phyloP scores from a whole-genome alignment of 2,113 vertebrate species.

The Marmota monax region DNA sequence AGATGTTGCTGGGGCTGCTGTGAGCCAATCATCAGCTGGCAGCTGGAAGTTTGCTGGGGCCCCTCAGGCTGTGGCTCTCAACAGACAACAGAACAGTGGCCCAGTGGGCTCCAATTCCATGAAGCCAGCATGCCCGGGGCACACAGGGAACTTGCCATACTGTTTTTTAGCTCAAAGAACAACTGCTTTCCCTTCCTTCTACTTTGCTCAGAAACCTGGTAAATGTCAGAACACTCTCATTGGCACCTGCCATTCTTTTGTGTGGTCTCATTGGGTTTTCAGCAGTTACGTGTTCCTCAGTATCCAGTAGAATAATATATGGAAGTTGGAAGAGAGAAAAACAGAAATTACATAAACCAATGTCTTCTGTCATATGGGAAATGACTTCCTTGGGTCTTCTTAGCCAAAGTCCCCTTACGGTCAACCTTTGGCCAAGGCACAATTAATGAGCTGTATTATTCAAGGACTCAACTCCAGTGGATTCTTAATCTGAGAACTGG shows the following conservation, averaged over 20 bases:
- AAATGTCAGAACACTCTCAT: not conserved
- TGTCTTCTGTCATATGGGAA: not conserved
- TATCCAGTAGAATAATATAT: not conserved
- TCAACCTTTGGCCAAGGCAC: not conserved
- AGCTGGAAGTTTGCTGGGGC: too few relatives aligned
- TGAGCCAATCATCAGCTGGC: too few relatives aligned
- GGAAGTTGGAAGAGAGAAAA: not conserved
- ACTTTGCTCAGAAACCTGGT: not conserved
- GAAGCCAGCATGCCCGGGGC: not conserved
- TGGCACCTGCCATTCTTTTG: not conserved
- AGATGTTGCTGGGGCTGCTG: too few relatives aligned
- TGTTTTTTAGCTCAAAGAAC: not conserved
- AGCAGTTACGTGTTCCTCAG: not conserved
- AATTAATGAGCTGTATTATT: not conserved
- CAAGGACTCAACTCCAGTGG: not conserved
- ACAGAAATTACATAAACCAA: not conserved
- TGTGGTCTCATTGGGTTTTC: not conserved
- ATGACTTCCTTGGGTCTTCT: not conserved
- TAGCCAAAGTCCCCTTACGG: not conserved
- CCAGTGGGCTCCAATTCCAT: rapidly evolving
- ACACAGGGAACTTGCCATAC: not conserved
- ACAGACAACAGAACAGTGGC: rapidly evolving
- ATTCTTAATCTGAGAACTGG: not conserved
- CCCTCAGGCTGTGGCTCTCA: too few relatives aligned
- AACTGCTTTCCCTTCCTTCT: not conserved